phyloP scores from a whole-genome alignment of 2,113 vertebrate genomes.

The Gavialis gangeticus region DNA sequence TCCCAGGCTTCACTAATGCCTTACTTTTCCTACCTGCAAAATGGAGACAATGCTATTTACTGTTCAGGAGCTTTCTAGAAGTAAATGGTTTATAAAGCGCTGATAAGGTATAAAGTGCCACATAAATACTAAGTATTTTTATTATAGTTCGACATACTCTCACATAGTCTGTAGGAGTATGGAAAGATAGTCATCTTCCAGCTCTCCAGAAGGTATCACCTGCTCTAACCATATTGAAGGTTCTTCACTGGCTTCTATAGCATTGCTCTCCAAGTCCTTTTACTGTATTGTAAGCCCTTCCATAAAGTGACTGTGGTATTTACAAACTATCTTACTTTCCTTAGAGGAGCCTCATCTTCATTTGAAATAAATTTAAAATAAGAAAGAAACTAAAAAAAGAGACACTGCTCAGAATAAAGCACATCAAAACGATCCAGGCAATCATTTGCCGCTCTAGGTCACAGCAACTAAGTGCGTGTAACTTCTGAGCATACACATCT shows the following conservation, averaged over 20 bases:
- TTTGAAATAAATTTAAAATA: no score
- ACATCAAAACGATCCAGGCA: neutral
- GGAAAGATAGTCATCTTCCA: neutral
- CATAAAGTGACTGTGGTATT: neutral
- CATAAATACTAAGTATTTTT: neutral
- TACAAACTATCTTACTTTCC: neutral
- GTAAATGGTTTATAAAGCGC: neutral
- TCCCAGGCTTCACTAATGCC: no score
- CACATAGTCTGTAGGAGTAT: neutral
- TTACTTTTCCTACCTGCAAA: neutral
- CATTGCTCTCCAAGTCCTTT: neutral
- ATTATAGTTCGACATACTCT: neutral
- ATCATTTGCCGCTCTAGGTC: neutral
- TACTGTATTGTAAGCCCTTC: neutral
- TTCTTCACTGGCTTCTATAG: neutral
- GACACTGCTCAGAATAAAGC: neutral
- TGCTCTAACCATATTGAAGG: neutral
- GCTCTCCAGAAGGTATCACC: neutral
- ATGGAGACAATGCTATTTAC: neutral
- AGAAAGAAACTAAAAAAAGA: neutral
- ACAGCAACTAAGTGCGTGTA: neutral
- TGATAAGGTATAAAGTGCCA: neutral
- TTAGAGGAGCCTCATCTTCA: neutral
- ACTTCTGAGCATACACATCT: neutral
- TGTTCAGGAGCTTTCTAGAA: neutral